Percentiles rank a stretch among this genome's conserved stretches.
Conservation (phyloP, 2,113 vertebrate species). For the Toxotes chatareus region DNA sequence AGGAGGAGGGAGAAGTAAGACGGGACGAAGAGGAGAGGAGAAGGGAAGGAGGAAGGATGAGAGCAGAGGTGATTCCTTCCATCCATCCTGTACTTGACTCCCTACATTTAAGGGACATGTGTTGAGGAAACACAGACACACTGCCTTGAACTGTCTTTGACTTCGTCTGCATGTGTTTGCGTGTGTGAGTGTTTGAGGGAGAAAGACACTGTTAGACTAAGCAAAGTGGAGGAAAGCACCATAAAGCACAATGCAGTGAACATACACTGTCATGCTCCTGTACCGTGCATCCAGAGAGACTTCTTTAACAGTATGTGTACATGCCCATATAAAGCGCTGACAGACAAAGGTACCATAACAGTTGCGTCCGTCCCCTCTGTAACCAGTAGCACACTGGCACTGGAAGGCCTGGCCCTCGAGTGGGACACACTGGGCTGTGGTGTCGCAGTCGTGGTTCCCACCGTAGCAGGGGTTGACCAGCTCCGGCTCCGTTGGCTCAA, state of each 20-base stretch:
- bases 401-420: constrained; percentile 81
- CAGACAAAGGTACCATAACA: constrained; percentile 84
- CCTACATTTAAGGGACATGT: constrained; percentile 27
- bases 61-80: constrained; percentile 35
- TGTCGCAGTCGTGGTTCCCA: constrained; percentile 89
- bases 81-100: constrained; percentile 49
- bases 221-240: neutral
- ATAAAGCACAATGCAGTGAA: constrained; percentile 11
- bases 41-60: neutral
- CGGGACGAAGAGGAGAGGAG: neutral
- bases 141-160: constrained; percentile 51
- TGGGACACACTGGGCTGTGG: constrained; percentile 87
- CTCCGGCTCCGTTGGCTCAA: neutral
- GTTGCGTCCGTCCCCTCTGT: constrained; percentile 87
- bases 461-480: constrained; percentile 89
- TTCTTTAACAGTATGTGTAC: neutral
- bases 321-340: neutral
- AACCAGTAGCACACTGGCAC: constrained; percentile 90
- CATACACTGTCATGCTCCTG: neutral
- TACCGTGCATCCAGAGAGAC: neutral
- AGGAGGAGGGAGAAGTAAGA: neutral
- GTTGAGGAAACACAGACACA: constrained; percentile 64
- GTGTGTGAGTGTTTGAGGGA: neutral
- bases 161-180: constrained; percentile 17
- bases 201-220: constrained; percentile 14